These are phyloP conservation scores for Brenthis hecate DNA, from an alignment of 2,888 invertebrate species.

Conservation along the genomic window DNA sequence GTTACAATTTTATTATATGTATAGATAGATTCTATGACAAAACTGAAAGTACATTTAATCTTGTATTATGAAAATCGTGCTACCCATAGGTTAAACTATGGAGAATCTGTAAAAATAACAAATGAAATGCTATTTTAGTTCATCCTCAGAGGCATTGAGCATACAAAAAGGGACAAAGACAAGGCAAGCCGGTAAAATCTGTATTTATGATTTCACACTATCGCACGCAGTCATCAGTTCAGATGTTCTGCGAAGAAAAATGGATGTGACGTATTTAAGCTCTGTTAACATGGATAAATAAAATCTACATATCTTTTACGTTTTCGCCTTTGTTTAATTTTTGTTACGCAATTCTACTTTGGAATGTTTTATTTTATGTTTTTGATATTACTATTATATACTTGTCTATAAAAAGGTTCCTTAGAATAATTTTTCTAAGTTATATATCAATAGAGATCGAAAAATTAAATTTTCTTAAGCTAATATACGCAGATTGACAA, in stretches of 20 bases:
- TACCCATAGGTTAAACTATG: too few relatives aligned
- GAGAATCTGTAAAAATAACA: slow-evolving; percentile 11
- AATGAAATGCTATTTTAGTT: slow-evolving; percentile 41
- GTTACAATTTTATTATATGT: too few relatives aligned
- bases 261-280: slow-evolving; percentile 43
- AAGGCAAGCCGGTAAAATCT: slow-evolving; percentile 53
- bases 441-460: too few relatives aligned
- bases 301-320: slow-evolving; percentile 27
- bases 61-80: too few relatives aligned
- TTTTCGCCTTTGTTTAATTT: neutral
- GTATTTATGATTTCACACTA: slow-evolving; percentile 75
- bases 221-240: slow-evolving; percentile 61
- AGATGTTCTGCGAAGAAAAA: slow-evolving; percentile 39
- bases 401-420: too few relatives aligned
- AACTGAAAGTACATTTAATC: too few relatives aligned
- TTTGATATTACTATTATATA: neutral
- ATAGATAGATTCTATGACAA: too few relatives aligned
- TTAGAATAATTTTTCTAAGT: too few relatives aligned
- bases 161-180: slow-evolving; percentile 48
- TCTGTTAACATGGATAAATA: slow-evolving; percentile 32
- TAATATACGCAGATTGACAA: too few relatives aligned
- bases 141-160: slow-evolving; percentile 41
- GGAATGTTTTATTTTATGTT: neutral
- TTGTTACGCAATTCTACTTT: neutral
- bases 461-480: too few relatives aligned